Base-by-base conservation (phyloP, 2,797 vertebrate species). In the Pristis pectinata region DNA sequence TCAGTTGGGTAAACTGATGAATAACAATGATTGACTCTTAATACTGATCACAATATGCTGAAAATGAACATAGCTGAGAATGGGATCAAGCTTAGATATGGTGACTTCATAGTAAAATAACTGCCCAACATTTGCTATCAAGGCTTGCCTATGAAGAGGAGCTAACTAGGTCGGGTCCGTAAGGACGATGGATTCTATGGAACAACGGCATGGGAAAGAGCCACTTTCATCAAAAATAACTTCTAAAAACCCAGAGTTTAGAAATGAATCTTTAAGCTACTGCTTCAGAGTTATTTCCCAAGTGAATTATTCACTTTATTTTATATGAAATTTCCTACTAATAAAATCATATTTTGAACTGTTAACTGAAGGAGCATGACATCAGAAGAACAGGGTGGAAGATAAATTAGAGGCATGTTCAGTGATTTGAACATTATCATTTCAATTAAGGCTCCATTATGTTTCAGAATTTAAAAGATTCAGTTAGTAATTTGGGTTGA, bases 371-470 rank as follows among this genome's bases (percentile, higher is more conserved):
- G n/a, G 59, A 91, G 34, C 34, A 64, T 37, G 3, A 56, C 87
- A 91, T 64, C 59, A 64, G 67, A 6, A 19, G 59, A 91, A 41
- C n/a, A 91, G 22, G 34, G n/a, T 37, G 87, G 87, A 91, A 91
- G 87, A 91, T 64, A 91, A 91, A 91, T 91, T 41, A 91, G 64
- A 67, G 59, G n/a, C 34, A 91, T 91, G 87, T 91, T 91, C 87
- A 41, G n/a, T 41, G 37, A 67, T 91, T 91, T 91, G 34, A 91
- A 91, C 59, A 67, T 67, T 67, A 64, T 67, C 61, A 64, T 91
- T 91, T 91, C 87, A 91, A 91, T 91, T 91, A 91, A 61, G 19
- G 59, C 87, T 91, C 87, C 87, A 91, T 67, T 91, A 91, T 67
- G n/a, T 91, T 41, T 91, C 87, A 91, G 87, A 91, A 67, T 67